These are phyloP conservation scores for Catotricha subobsoleta DNA, from an alignment of 2,888 invertebrate genomes.

Conservation along the genomic window DNA sequence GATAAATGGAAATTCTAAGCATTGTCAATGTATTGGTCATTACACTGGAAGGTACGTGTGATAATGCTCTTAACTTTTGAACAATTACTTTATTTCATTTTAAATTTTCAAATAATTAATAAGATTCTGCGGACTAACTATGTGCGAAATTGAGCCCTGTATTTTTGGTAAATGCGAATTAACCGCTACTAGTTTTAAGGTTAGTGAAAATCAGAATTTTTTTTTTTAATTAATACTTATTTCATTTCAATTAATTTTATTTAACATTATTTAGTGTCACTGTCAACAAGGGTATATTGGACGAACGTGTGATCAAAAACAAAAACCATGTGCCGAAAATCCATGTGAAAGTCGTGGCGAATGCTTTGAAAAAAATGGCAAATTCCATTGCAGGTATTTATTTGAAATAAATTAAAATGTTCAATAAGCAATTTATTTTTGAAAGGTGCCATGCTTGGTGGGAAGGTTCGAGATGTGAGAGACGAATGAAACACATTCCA, in stretches of 20 bases:
- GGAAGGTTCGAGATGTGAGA: slow-evolving; percentile 53
- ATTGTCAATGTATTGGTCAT: slow-evolving; percentile 52
- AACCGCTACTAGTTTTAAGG: slow-evolving; percentile 26
- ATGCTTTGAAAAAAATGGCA: slow-evolving; percentile 47
- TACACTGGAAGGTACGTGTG: slow-evolving; percentile 44
- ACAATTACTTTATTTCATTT: not conserved
- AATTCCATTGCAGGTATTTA: slow-evolving; percentile 41
- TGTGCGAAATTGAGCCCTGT: slow-evolving; percentile 49
- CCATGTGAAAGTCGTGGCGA: slow-evolving; percentile 61
- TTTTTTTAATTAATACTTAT: not conserved
- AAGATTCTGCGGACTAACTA: slow-evolving; percentile 54
- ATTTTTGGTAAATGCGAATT: slow-evolving; percentile 34
- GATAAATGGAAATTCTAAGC: slow-evolving; percentile 35
- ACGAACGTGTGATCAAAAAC: slow-evolving; percentile 44
- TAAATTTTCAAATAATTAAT: slow-evolving; percentile 5
- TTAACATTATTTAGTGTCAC: slow-evolving; percentile 31
- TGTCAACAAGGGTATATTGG: slow-evolving; percentile 54
- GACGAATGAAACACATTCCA: slow-evolving; percentile 46
- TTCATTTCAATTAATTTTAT: not conserved
- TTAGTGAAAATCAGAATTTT: slow-evolving; percentile 8
- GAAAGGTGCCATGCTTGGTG: slow-evolving; percentile 53
- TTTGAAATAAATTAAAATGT: not conserved
- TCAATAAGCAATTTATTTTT: not conserved
- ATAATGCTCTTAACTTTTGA: not conserved
- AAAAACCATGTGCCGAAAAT: slow-evolving; percentile 49